phyloP scores from a whole-genome alignment of 30 jellyfish, hydroid and myxozoan genomes.

The Clytia hemisphaerica region DNA sequence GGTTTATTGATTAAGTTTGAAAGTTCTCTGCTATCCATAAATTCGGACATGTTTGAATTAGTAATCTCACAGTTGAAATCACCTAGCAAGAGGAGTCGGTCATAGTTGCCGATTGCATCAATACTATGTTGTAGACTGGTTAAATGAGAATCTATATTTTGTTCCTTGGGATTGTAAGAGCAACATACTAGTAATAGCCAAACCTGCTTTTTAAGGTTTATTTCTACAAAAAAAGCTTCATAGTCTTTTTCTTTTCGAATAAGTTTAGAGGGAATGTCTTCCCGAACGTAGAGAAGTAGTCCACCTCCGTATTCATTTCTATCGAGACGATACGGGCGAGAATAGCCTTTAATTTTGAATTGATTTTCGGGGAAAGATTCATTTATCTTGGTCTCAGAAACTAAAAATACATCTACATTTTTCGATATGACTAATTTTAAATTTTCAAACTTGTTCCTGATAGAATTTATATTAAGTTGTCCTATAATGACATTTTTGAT shows the following conservation, averaged over 20 bases:
- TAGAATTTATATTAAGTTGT: too few species aligned
- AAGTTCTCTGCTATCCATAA: too few species aligned
- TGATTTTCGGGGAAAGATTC: not conserved
- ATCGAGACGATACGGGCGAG: not conserved
- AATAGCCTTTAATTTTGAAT: not conserved
- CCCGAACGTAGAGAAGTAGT: not conserved
- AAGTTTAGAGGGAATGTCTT: not conserved
- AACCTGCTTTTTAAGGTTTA: not conserved
- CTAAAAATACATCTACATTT: not conserved
- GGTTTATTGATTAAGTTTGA: too few species aligned
- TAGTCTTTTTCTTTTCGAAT: not conserved
- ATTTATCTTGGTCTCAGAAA: slow-evolving; percentile 3
- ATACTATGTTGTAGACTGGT: not conserved
- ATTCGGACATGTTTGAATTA: too few species aligned
- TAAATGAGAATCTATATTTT: not conserved
- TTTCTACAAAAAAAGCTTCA: not conserved
- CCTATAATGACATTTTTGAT: too few species aligned
- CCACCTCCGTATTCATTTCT: not conserved
- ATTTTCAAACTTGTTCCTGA: slow-evolving; percentile 2
- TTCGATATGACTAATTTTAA: not conserved
- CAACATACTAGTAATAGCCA: slow-evolving; percentile 6
- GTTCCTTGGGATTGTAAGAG: slow-evolving; percentile 1
- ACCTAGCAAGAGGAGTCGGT: not conserved
- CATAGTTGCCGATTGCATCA: not conserved
- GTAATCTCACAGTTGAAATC: too few species aligned